These are phyloP conservation scores for Stenodema calcarata DNA, from an alignment of 2,888 invertebrate species.

Conservation along the genomic window DNA sequence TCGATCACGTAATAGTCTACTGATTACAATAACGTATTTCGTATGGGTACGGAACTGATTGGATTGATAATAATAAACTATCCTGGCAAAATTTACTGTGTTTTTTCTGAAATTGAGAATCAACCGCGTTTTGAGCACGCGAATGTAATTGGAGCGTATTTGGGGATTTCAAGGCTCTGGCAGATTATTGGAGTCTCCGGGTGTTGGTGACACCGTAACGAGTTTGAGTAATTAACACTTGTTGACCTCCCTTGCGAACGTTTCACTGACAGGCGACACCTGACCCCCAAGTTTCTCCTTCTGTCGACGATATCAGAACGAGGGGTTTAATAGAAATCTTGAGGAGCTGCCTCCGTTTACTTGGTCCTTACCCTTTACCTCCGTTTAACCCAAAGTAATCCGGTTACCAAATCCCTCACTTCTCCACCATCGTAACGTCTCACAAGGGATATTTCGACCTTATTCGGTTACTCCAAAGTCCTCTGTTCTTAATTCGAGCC, in stretches of 20 bases:
- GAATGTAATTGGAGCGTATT: not conserved
- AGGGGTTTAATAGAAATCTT: not conserved
- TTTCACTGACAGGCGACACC: conserved; percentile 16
- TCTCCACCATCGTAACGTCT: too few species aligned
- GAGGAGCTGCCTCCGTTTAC: not conserved
- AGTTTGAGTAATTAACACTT: conserved; percentile 37
- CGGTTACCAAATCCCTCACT: too few species aligned
- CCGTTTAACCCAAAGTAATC: not conserved
- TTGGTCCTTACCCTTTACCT: not conserved
- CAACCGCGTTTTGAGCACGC: not conserved
- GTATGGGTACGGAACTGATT: too few species aligned
- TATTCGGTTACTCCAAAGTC: too few species aligned
- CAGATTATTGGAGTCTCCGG: not conserved
- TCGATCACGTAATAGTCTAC: too few species aligned
- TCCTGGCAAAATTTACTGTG: too few species aligned
- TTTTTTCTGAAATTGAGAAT: too few species aligned
- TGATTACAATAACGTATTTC: too few species aligned
- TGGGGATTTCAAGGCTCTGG: not conserved
- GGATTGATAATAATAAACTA: too few species aligned
- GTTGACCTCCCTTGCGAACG: conserved; percentile 25
- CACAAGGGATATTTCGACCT: too few species aligned
- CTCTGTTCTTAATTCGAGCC: too few species aligned
- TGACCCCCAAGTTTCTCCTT: not conserved
- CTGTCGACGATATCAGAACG: not conserved
- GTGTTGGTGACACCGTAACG: conserved; percentile 20